A percentile compares a stretch with the other conserved stretches of the same genome.
These are phyloP conservation scores for Numida meleagris DNA, from an alignment of 2,113 vertebrate species.

Conservation along the genomic window DNA sequence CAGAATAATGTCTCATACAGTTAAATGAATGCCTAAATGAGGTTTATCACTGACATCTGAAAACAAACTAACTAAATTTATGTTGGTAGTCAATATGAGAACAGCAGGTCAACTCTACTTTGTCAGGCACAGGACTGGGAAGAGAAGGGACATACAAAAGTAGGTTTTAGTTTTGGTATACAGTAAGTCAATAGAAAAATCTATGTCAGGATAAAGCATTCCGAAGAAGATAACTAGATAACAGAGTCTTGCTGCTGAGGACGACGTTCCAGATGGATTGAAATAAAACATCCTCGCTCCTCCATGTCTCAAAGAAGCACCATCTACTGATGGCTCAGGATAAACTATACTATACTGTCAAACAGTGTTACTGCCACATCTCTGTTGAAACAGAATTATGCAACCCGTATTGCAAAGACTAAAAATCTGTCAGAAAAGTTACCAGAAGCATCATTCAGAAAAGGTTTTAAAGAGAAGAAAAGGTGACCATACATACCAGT, in stretches of 20 bases:
- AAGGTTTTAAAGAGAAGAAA: background rate
- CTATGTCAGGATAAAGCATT: background rate
- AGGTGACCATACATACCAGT: background rate
- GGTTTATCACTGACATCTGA: background rate
- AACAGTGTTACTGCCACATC: rapidly evolving
- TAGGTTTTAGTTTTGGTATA: background rate
- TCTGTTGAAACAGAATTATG: background rate
- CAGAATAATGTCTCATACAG: background rate
- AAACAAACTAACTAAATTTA: background rate
- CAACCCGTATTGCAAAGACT: background rate
- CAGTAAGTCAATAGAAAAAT: background rate
- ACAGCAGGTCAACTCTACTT: background rate
- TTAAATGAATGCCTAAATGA: background rate
- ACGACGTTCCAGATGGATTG: background rate
- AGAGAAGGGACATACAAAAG: background rate
- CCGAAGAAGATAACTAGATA: background rate
- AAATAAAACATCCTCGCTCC: background rate
- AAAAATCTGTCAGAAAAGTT: background rate
- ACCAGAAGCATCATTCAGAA: background rate
- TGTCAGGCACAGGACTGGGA: background rate
- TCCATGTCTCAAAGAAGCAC: background rate
- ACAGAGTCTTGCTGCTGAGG: background rate
- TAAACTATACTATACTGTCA: background rate
- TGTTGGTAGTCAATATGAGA: background rate
- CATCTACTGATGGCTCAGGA: background rate